phyloP scores from a whole-genome alignment of 1,140 invertebrate species.

The Amphibalanus amphitrite region DNA sequence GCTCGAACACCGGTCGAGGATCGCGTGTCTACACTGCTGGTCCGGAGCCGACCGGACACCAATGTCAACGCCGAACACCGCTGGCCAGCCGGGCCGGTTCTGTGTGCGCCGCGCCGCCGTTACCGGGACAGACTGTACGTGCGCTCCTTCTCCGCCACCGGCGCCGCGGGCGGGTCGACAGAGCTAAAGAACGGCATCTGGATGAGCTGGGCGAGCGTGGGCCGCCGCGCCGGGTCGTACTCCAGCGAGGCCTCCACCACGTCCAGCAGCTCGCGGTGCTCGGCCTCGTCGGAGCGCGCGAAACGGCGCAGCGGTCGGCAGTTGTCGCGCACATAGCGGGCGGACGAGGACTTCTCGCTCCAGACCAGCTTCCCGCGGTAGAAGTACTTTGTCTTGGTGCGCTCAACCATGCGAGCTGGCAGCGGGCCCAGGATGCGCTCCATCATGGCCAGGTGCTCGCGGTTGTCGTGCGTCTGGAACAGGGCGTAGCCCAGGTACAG shows the following conservation, averaged over 20 bases:
- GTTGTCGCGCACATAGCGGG: slow-evolving; percentile 93
- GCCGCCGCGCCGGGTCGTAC: background rate
- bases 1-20: background rate
- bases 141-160: background rate
- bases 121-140: background rate
- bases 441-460: slow-evolving; percentile 99
- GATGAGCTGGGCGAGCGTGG: background rate
- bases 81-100: too few relatives aligned
- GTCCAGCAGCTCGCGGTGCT: background rate
- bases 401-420: slow-evolving; percentile 77
- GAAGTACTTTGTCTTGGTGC: slow-evolving; percentile 95
- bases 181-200: background rate
- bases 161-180: background rate
- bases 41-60: too few relatives aligned
- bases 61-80: background rate
- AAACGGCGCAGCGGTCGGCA: slow-evolving; percentile 65
- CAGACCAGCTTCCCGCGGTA: slow-evolving; percentile 85
- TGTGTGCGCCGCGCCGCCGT: background rate
- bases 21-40: too few relatives aligned
- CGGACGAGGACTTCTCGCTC: slow-evolving; percentile 84
- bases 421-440: slow-evolving; percentile 91
- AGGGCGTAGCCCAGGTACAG: slow-evolving; percentile 94
- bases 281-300: background rate
- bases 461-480: slow-evolving; percentile 99
- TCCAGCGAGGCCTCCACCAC: background rate